Percentiles rank a stretch among this genome's conserved stretches.
Evolutionary conservation across 1,140 invertebrate species (phyloP).

Genomic region (Drosophila obscura): DNA sequence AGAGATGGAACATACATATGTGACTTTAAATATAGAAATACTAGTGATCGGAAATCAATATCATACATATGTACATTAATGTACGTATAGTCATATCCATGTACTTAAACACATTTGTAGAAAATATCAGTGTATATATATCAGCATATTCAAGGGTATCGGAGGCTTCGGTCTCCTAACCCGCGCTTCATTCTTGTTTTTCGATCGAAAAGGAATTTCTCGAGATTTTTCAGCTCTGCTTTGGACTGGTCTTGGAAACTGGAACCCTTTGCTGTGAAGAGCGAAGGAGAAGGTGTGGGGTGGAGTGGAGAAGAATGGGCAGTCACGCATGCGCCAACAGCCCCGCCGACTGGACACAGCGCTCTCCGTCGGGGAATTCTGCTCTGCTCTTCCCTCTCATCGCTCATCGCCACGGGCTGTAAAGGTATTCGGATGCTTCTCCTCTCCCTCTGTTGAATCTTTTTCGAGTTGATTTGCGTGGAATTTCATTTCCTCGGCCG

Average conservation of each 20-base stretch:
- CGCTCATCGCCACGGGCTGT: constrained; percentile 14
- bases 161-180: constrained; percentile 4
- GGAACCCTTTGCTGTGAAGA: constrained; percentile 56
- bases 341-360: constrained; percentile 52
- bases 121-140: too few species aligned
- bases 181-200: constrained; percentile 37
- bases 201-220: constrained; percentile 72
- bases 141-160: constrained; percentile 5
- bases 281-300: not conserved
- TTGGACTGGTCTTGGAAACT: constrained; percentile 75
- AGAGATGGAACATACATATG: not conserved
- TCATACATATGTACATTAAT: too few species aligned
- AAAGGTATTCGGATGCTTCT: constrained; percentile 34
- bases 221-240: constrained; percentile 61
- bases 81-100: too few species aligned
- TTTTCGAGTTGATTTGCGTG: constrained; percentile 76
- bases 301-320: constrained; percentile 41
- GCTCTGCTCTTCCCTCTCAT: constrained; percentile 30
- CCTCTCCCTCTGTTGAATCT: constrained; percentile 15
- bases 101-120: too few species aligned
- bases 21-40: not conserved
- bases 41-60: too few species aligned
- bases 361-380: constrained; percentile 22
- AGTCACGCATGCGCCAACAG: constrained; percentile 73
- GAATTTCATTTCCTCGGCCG: constrained; percentile 69